Base-by-base conservation (phyloP, 2,113 vertebrate genomes). In the Lepus timidus region DNA sequence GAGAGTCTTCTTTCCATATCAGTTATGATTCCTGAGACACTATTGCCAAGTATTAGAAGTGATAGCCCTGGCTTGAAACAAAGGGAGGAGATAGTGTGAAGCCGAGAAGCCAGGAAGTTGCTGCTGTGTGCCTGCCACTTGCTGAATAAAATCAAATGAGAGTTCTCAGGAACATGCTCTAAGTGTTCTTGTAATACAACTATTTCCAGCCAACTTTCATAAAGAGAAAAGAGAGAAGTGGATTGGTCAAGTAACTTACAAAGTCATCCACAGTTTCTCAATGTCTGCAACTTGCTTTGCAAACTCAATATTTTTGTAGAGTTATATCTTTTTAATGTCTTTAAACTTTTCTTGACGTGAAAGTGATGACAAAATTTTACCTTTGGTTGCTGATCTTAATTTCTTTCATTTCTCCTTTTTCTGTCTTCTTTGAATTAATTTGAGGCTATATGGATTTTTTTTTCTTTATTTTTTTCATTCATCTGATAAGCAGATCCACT, bases 101-200 rank as follows among this genome's bases (percentile, higher is more conserved):
- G 81, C 88, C 44, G 95, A 31, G 22, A 74, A 95, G 31, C 27
- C 88, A 94, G 74, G 82, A 96, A 97, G 68, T 44, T 85, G 25
- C 12, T 76, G 58, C 70, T 91, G 20, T 83, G 23, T 74, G 22
- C 74, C 31, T 55, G 44, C 82, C 17, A 19, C 58, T 80, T 84
- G 73, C 67, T 88, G 85, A 95, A 86, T 86, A 93, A 97, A 96
- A 96, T 96, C 92, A 96, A 86, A 85, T 51, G 6, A 71, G 78
- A 88, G 65, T 93, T 90, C 82, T 96, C 76, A 94, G 51, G 89
- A 87, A 88, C 36, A 85, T 94, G 52, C 61, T 76, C 52, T 93
- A 90, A 97, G 87, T 96, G 95, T 94, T 97, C 96, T 82, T 97
- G 88, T 94, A 94, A 96, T 85, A 95, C 90, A 92, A 94, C 52